Conservation (phyloP, 2,888 invertebrate genomes). For the Odontocerum albicorne region DNA sequence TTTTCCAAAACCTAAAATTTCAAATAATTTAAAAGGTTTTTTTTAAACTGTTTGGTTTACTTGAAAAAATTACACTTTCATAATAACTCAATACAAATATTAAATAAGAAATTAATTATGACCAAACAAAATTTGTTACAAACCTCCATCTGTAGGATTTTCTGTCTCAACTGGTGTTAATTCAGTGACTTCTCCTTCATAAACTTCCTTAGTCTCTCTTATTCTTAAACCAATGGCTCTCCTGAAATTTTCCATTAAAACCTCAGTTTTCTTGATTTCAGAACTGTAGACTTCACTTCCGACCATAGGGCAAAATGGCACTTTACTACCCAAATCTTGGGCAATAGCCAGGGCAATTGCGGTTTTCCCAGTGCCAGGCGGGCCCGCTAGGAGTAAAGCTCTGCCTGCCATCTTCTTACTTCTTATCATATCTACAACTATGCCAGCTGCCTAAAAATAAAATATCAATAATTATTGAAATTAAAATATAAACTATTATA, state of each 20-base stretch:
- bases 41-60: too few species aligned
- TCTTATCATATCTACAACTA: constrained; percentile 95
- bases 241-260: constrained; percentile 98
- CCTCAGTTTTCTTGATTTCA: constrained; percentile 99
- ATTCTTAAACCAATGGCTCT: constrained; percentile 95
- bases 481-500: too few species aligned
- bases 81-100: too few species aligned
- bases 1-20: constrained; percentile 92
- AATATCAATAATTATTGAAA: constrained; percentile 10
- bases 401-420: constrained; percentile 98
- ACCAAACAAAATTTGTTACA: neutral
- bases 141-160: constrained; percentile 85
- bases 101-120: too few species aligned
- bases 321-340: constrained; percentile 96
- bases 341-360: constrained; percentile 98
- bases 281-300: constrained; percentile 95
- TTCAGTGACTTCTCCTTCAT: constrained; percentile 99
- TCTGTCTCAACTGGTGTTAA: constrained; percentile 97
- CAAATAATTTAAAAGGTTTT: too few species aligned
- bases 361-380: constrained; percentile 97
- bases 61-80: too few species aligned
- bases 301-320: constrained; percentile 92
- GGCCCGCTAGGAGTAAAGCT: constrained; percentile 91
- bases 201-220: constrained; percentile 97
- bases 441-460: constrained; percentile 82